Base-by-base conservation (phyloP, 2,888 invertebrate genomes). In the Ceraclea dissimilis region DNA sequence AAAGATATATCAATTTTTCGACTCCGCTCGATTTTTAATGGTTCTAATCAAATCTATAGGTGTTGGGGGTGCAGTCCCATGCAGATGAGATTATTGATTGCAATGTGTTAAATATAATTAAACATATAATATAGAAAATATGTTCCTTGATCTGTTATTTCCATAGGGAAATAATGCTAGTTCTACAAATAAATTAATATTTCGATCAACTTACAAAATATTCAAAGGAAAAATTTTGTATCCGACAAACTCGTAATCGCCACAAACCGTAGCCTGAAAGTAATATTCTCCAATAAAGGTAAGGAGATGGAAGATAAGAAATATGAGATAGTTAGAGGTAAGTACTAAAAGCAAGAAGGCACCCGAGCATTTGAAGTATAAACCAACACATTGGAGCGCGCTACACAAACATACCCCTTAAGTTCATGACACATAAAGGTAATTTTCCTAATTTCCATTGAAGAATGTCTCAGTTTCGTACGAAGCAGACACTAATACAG, bases 331-430 rank as follows among this genome's bases (percentile, higher is more conserved):
- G 56, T 54, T 54, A 59, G 58, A 55, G 59, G 59, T 59, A 59
- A 59, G 54, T 57, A 59, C 57, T 39, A 4, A 4, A 13, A 39
- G 57, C 58, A 59, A 59, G 59, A 61, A 59, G 59, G 61, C 58
- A 57, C 56, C 54, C 53, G 53, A 61, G 59, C 52, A 55, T 54
- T 57, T 54, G 56, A 59, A 61, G 54, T 58, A 61, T 61, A 51
- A 59, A 59, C 57, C 59, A 61, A 59, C 61, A 61, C 61, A 59
- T 58, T 56, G 56, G 51, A 43, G 48, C 19, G 11, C 47, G 18
- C 43, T 47, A 49, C 13, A 43, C 56, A 44, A 59, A 61, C 33
- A 33, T 51, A 47, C 33, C 44, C 52, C 54, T 43, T 56, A 51
- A n/a, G 19, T 16, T 26, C 6, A 8, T 20, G 34, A 52, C 16